Conservation (phyloP, 1,140 invertebrate genomes). For the Trichoplusia ni region DNA sequence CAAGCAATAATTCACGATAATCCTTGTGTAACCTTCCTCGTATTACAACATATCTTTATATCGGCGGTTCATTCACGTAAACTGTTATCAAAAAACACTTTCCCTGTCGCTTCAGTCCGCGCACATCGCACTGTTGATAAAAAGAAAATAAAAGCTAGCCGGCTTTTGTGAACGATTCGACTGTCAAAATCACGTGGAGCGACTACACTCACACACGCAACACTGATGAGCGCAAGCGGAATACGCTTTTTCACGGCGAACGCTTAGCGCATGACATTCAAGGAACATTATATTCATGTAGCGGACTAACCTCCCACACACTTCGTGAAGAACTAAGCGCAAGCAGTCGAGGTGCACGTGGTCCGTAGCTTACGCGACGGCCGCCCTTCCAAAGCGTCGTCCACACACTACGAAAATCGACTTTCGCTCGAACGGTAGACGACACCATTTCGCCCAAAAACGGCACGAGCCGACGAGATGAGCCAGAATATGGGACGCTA, state of each 20-base stretch:
- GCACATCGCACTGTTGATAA: slow-evolving; percentile 47
- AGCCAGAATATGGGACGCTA: slow-evolving; percentile 76
- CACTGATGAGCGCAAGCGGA: slow-evolving; percentile 46
- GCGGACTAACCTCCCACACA: slow-evolving; percentile 78
- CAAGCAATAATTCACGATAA: slow-evolving; percentile 42
- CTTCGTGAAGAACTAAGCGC: slow-evolving; percentile 80
- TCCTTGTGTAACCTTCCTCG: slow-evolving; percentile 43
- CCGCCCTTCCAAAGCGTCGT: slow-evolving; percentile 72
- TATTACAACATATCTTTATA: slow-evolving; percentile 53
- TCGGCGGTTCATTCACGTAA: slow-evolving; percentile 37
- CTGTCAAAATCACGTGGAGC: slow-evolving; percentile 77
- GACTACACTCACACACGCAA: slow-evolving; percentile 44
- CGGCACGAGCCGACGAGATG: slow-evolving; percentile 53
- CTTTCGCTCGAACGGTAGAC: slow-evolving; percentile 60
- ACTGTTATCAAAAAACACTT: slow-evolving; percentile 58
- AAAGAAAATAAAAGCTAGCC: slow-evolving; percentile 46
- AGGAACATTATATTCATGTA: slow-evolving; percentile 70
- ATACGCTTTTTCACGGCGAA: slow-evolving; percentile 59
- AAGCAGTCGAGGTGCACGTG: slow-evolving; percentile 78
- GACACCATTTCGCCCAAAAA: slow-evolving; percentile 58
- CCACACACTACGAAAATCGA: slow-evolving; percentile 61
- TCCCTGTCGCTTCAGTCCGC: slow-evolving; percentile 43
- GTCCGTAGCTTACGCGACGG: slow-evolving; percentile 72
- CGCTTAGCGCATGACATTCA: slow-evolving; percentile 71
- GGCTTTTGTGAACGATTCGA: slow-evolving; percentile 50